Conservation (phyloP, 2,888 invertebrate species). For the Amphipyra berbera region DNA sequence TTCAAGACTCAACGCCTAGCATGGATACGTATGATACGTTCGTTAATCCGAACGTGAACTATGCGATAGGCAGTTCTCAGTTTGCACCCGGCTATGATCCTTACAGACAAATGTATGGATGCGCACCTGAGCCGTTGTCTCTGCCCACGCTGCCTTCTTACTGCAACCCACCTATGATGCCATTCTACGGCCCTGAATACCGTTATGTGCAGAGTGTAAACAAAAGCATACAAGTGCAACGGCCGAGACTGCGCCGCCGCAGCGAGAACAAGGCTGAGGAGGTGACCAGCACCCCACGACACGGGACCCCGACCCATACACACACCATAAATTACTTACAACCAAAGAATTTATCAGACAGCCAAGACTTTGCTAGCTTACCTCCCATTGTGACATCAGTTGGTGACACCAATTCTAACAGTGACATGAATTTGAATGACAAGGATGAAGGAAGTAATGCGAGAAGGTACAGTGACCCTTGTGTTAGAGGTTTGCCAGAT, state of each 20-base stretch:
- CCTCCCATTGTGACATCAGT: constrained; percentile 92
- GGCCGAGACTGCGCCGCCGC: constrained; percentile 75
- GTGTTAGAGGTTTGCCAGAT: constrained; percentile 87
- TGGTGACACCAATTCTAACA: constrained; percentile 84
- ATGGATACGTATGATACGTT: constrained; percentile 81
- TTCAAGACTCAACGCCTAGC: constrained; percentile 79
- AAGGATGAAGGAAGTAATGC: constrained; percentile 88
- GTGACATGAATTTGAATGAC: constrained; percentile 85
- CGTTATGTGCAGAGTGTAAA: constrained; percentile 77
- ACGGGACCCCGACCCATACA: constrained; percentile 51
- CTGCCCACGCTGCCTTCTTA: constrained; percentile 91
- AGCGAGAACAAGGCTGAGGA: constrained; percentile 77
- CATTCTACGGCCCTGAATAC: constrained; percentile 75
- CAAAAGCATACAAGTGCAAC: constrained; percentile 79
- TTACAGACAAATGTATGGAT: constrained; percentile 88
- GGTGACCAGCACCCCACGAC: constrained; percentile 69
- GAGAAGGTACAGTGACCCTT: constrained; percentile 92
- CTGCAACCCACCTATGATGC: constrained; percentile 78
- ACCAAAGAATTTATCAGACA: constrained; percentile 82
- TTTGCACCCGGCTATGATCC: constrained; percentile 83
- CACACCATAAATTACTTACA: constrained; percentile 76
- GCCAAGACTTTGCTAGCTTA: constrained; percentile 91
- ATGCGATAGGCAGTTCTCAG: constrained; percentile 75
- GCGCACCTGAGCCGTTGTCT: constrained; percentile 91
- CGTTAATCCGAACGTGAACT: constrained; percentile 74